phyloP scores from a whole-genome alignment of 2,113 vertebrate species.

The Ceratotherium simum region DNA sequence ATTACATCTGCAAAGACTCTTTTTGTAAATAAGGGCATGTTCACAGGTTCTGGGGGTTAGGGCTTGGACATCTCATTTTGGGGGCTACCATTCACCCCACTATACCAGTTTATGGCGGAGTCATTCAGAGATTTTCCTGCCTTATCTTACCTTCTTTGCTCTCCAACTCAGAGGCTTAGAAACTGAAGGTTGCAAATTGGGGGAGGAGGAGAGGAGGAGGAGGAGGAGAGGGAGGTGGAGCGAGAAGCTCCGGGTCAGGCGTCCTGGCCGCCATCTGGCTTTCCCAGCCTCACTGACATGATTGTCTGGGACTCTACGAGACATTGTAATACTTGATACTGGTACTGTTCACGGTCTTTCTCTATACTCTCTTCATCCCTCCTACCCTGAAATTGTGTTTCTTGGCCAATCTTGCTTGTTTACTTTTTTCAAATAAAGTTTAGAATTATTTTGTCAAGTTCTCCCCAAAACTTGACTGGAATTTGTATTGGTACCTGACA shows the following conservation, averaged over 20 bases:
- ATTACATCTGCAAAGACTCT: no score
- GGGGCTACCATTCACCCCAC: not conserved
- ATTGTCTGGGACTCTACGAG: rapidly evolving
- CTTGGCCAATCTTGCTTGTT: not conserved
- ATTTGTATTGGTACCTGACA: not conserved
- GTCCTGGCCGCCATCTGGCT: rapidly evolving
- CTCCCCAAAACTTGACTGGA: not conserved
- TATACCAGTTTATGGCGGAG: not conserved
- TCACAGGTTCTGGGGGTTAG: not conserved
- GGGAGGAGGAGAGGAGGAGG: no score
- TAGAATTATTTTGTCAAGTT: not conserved
- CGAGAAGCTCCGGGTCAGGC: not conserved
- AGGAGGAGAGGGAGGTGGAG: no score
- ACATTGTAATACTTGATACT: rapidly evolving
- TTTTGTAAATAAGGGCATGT: not conserved
- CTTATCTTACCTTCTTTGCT: not conserved
- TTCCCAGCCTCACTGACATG: rapidly evolving
- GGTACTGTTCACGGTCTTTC: rapidly evolving
- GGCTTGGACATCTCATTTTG: not conserved
- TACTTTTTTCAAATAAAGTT: not conserved
- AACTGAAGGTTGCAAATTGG: rapidly evolving
- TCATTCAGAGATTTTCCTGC: not conserved
- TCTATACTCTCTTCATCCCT: rapidly evolving
- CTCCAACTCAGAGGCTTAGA: not conserved
- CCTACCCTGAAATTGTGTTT: not conserved